Percentiles rank a stretch among this genome's conserved stretches.
phyloP scores from a whole-genome alignment of 2,797 vertebrate species.

The Lerista edwardsae region DNA sequence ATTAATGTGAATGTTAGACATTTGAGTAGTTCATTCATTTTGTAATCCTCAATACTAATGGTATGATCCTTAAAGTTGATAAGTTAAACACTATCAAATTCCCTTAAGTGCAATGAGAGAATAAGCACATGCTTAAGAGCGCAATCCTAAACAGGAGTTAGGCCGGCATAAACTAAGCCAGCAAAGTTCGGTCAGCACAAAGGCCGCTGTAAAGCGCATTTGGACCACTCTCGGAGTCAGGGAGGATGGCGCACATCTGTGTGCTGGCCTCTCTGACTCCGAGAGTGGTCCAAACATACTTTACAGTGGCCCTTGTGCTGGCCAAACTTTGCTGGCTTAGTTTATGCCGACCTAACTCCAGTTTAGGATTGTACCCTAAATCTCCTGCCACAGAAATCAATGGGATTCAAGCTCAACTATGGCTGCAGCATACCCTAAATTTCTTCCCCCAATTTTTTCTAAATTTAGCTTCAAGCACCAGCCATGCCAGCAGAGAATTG shows the following conservation, averaged over 20 bases:
- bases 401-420: background rate
- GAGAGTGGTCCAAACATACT: no score
- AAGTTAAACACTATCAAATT: background rate
- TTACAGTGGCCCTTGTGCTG: no score
- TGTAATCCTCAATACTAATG: background rate
- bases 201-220: no score
- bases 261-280: no score
- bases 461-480: background rate
- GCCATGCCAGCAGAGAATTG: background rate
- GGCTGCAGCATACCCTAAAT: background rate
- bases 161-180: no score
- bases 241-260: no score
- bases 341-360: no score
- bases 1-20: background rate
- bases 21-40: background rate
- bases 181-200: no score
- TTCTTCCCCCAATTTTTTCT: background rate
- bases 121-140: background rate
- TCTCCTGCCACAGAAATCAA: background rate
- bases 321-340: no score
- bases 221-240: no score
- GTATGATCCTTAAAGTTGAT: background rate
- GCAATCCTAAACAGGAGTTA: no score
- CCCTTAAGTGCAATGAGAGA: background rate
- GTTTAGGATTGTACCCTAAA: no score